Percentiles rank a stretch among this genome's conserved stretches.
Conservation (phyloP, 2,113 vertebrate genomes). For the Charadrius vociferus region DNA sequence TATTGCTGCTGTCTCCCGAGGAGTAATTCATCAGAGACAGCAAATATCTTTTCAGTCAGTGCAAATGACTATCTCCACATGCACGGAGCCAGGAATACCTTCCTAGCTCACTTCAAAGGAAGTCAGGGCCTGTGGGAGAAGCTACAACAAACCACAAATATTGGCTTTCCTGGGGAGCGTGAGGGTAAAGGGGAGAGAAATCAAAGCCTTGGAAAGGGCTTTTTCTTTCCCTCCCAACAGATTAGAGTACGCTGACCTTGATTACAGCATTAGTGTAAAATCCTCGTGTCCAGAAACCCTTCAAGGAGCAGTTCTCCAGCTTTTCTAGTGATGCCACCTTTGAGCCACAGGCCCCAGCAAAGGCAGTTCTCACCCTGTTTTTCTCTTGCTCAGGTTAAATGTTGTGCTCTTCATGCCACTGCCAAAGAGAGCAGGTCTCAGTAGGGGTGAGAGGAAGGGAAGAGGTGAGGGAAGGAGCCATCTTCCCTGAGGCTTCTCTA, state of each 20-base stretch:
- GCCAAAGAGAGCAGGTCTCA: background rate
- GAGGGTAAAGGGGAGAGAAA: background rate
- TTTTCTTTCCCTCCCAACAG: background rate
- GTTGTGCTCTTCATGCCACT: background rate
- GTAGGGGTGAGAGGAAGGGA: background rate
- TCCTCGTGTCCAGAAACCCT: background rate
- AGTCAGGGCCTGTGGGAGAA: background rate
- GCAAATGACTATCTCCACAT: fast-evolving
- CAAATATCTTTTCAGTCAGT: background rate
- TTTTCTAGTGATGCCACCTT: background rate
- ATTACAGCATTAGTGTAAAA: background rate
- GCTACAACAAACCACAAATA: background rate
- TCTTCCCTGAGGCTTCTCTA: background rate
- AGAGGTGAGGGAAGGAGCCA: background rate
- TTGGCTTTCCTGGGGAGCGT: background rate
- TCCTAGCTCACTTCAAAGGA: background rate
- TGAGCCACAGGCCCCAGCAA: background rate
- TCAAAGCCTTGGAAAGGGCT: background rate
- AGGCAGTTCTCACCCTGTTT: background rate
- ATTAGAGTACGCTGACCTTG: background rate
- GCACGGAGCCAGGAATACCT: background rate
- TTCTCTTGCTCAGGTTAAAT: background rate
- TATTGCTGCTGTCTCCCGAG: background rate
- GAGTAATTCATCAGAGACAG: background rate
- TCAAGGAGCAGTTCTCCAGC: background rate